Conservation (phyloP, 2,888 invertebrate species). For the Pogonocherus hispidulus region DNA sequence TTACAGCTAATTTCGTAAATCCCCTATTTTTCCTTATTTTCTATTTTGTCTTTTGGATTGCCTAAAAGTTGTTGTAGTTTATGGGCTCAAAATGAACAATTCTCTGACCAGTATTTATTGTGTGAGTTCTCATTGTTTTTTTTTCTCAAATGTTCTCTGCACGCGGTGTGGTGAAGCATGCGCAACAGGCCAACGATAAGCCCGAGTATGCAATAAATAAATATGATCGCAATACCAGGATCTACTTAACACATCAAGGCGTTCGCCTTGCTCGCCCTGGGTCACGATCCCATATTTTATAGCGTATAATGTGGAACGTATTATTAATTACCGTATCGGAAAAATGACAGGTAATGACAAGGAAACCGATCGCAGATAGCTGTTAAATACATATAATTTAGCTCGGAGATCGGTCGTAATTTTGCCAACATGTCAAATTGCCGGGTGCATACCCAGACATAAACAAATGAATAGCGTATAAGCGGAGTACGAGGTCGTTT, state of each 20-base stretch:
- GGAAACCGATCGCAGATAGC: constrained; percentile 23
- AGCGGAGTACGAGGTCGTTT: no score
- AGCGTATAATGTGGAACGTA: constrained; percentile 30
- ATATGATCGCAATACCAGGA: constrained; percentile 20
- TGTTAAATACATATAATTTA: constrained; percentile 25
- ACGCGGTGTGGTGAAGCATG: constrained; percentile 14
- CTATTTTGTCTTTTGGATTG: no score
- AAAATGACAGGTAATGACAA: constrained; percentile 28
- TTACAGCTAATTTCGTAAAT: no score
- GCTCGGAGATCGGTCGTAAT: constrained; percentile 1
- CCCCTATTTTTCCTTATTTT: no score
- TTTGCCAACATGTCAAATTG: constrained; percentile 6
- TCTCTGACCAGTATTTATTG: no score
- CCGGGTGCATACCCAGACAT: background rate
- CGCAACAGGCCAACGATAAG: constrained; percentile 8
- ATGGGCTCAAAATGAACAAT: no score
- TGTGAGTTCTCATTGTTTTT: no score
- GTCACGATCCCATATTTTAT: constrained; percentile 33
- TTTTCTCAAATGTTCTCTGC: constrained; percentile 4
- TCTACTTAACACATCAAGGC: constrained; percentile 39
- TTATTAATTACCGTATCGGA: constrained; percentile 33
- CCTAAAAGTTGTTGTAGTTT: no score
- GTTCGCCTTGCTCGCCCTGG: constrained; percentile 33
- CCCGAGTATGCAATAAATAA: constrained; percentile 26
- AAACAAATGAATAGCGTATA: background rate